phyloP scores from a whole-genome alignment of 1,140 invertebrate species.

The Apocrypta bakeri region DNA sequence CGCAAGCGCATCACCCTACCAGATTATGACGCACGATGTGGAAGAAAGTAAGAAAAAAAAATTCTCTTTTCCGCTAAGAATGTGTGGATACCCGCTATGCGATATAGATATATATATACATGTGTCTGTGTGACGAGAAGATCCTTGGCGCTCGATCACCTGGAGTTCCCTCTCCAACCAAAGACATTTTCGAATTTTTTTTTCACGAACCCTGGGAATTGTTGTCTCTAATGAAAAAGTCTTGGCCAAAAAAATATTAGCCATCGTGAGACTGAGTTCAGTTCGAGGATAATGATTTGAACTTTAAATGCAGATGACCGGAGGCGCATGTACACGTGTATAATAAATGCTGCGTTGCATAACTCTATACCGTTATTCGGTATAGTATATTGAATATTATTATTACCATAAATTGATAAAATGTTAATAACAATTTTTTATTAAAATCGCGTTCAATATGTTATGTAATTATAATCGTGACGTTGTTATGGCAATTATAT shows the following conservation, averaged over 20 bases:
- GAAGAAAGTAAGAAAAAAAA: conserved; percentile 29
- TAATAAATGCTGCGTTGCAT: no score
- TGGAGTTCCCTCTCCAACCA: neutral
- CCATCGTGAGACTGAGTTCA: conserved; percentile 46
- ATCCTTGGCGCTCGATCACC: neutral
- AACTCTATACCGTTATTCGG: no score
- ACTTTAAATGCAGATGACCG: neutral
- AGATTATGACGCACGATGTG: conserved; percentile 33
- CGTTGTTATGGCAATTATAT: no score
- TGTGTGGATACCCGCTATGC: neutral
- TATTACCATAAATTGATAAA: no score
- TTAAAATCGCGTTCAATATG: no score
- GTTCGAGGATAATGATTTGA: conserved; percentile 13
- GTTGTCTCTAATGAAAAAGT: neutral
- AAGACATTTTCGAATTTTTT: conserved; percentile 2
- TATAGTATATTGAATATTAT: no score
- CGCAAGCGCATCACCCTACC: conserved; percentile 46
- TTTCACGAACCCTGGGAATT: neutral
- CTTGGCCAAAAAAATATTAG: conserved; percentile 30
- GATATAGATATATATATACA: neutral
- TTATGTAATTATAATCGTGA: no score
- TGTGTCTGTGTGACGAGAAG: neutral
- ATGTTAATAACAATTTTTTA: no score
- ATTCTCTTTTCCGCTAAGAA: conserved; percentile 8
- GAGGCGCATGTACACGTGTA: no score